Evolutionary conservation across 1,140 invertebrate species (phyloP).

Genomic region (Drosophila auraria): DNA sequence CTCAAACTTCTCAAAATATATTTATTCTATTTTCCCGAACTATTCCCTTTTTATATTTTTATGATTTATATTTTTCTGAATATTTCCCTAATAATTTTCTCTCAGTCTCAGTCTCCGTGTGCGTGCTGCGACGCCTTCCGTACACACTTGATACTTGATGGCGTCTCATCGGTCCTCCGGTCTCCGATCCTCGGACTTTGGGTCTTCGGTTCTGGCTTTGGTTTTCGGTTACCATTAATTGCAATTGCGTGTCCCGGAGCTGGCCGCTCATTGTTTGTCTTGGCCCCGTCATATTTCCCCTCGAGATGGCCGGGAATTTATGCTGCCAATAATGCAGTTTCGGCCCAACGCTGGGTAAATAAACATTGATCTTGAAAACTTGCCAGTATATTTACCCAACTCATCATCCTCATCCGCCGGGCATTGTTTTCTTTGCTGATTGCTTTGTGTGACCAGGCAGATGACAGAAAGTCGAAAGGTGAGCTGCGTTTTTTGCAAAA

Average conservation of each 20-base stretch:
- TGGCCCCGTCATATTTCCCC: constrained; percentile 18
- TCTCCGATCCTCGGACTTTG: background rate
- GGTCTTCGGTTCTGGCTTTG: constrained; percentile 43
- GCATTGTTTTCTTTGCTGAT: constrained; percentile 79
- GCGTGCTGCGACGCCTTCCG: constrained; percentile 52
- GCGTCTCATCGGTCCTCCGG: constrained; percentile 44
- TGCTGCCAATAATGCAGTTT: constrained; percentile 80
- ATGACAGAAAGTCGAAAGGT: constrained; percentile 27
- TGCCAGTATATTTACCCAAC: constrained; percentile 72
- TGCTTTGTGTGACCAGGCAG: constrained; percentile 67
- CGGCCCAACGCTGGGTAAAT: constrained; percentile 68
- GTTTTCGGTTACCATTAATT: constrained; percentile 83
- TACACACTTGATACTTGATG: constrained; percentile 62
- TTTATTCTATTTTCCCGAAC: background rate
- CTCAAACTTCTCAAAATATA: too few species aligned
- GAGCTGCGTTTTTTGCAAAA: constrained; percentile 25
- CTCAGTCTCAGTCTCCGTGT: constrained; percentile 21
- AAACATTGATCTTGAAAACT: constrained; percentile 83
- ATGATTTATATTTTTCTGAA: background rate
- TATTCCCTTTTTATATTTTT: background rate
- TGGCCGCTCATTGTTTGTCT: constrained; percentile 71
- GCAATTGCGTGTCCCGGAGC: constrained; percentile 77
- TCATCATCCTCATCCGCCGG: constrained; percentile 66
- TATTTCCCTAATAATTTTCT: background rate
- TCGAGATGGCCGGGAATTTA: constrained; percentile 14